phyloP scores from a whole-genome alignment of 2,113 vertebrate genomes.

The Oreamnos americanus region DNA sequence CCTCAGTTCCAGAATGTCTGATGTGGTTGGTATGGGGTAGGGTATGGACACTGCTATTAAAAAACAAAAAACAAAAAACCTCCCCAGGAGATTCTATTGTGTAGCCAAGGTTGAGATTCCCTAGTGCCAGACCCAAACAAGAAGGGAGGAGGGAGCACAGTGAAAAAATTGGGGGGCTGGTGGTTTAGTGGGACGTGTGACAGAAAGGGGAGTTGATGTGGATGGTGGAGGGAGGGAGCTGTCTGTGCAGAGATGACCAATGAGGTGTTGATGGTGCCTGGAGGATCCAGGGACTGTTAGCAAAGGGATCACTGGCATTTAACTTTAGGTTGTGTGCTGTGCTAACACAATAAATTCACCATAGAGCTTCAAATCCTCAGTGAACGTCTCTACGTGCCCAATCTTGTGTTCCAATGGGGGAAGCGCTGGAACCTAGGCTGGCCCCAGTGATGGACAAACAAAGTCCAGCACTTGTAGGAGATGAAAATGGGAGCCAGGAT shows the following conservation, averaged over 20 bases:
- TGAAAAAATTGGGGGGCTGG: neutral
- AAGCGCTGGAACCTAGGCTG: neutral
- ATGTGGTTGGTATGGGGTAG: neutral
- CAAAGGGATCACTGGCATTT: neutral
- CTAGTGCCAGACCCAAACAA: neutral
- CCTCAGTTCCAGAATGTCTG: neutral
- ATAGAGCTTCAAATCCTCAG: neutral
- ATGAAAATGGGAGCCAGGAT: neutral
- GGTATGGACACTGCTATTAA: neutral
- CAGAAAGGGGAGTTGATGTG: neutral
- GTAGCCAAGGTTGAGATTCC: neutral
- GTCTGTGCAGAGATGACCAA: neutral
- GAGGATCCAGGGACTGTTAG: neutral
- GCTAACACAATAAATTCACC: neutral
- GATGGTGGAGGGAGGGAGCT: neutral
- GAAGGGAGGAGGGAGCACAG: rapidly evolving
- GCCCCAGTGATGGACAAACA: neutral
- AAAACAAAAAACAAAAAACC: neutral
- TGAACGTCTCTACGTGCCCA: neutral
- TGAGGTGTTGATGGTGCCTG: neutral
- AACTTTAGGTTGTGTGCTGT: neutral
- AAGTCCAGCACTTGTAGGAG: neutral
- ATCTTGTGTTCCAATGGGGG: neutral
- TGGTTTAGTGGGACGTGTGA: neutral
- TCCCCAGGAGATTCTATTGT: neutral